These are phyloP conservation scores for Drosophila suzukii DNA, from an alignment of 1,140 invertebrate genomes.

Conservation along the genomic window DNA sequence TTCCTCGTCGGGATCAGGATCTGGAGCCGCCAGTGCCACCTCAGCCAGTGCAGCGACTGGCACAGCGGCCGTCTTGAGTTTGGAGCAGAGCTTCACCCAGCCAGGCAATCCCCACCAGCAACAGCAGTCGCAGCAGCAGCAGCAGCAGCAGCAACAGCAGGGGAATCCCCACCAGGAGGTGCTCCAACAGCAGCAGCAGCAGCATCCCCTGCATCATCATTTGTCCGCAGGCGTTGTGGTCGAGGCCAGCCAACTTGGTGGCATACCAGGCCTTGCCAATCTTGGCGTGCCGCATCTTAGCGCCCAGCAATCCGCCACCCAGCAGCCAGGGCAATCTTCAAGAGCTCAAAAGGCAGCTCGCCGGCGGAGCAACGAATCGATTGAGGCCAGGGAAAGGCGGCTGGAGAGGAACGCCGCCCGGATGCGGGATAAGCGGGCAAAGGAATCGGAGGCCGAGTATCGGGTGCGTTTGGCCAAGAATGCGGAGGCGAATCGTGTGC, in stretches of 20 bases:
- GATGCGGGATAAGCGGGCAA: slow-evolving; percentile 80
- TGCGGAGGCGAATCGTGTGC: slow-evolving; percentile 82
- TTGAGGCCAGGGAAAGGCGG: slow-evolving; percentile 74
- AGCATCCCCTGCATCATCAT: slow-evolving; percentile 76
- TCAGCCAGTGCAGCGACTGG: slow-evolving; percentile 2
- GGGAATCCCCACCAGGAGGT: slow-evolving; percentile 29
- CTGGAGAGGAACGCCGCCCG: slow-evolving; percentile 81
- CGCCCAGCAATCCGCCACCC: slow-evolving; percentile 33
- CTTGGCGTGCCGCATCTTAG: slow-evolving; percentile 37
- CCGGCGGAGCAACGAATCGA: slow-evolving; percentile 80
- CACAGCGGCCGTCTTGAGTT: slow-evolving; percentile 31
- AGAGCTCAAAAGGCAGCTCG: slow-evolving; percentile 76
- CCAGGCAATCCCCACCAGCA: slow-evolving; percentile 50
- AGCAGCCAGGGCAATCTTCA: slow-evolving; percentile 41
- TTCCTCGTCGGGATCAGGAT: slow-evolving; percentile 42
- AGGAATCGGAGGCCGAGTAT: slow-evolving; percentile 80
- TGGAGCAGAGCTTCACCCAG: slow-evolving; percentile 63
- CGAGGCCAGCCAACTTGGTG: slow-evolving; percentile 11
- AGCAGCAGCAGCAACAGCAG: slow-evolving; percentile 48
- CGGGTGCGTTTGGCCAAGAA: slow-evolving; percentile 81
- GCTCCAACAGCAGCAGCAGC: slow-evolving; percentile 56
- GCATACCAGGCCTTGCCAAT: slow-evolving; percentile 26
- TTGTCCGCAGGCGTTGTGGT: slow-evolving; percentile 64
- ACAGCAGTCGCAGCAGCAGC: slow-evolving; percentile 47
- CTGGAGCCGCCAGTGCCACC: slow-evolving; percentile 22